These are phyloP conservation scores for Eulemur mongoz DNA, from an alignment of 2,797 vertebrate genomes.

Conservation along the genomic window DNA sequence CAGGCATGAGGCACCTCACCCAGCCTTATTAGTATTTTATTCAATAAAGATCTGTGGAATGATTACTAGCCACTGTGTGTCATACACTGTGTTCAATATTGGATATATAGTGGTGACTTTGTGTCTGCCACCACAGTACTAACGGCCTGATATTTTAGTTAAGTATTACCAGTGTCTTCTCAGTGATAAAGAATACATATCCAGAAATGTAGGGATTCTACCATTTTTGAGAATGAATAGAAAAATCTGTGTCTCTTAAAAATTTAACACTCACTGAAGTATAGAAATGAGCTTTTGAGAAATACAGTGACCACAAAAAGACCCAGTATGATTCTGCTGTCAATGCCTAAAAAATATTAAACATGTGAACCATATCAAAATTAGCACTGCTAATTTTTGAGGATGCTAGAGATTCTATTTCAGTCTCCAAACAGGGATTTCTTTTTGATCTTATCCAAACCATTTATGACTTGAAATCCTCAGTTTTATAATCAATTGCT, in stretches of 20 bases:
- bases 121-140: neutral
- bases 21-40: neutral
- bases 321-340: neutral
- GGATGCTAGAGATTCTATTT: neutral
- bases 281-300: conserved; percentile 11
- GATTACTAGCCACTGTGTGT: neutral
- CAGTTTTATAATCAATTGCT: conserved; percentile 38
- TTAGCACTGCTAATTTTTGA: neutral
- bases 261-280: neutral
- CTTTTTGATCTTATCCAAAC: neutral
- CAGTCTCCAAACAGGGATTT: neutral
- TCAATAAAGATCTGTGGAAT: neutral
- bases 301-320: neutral
- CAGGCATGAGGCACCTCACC: neutral
- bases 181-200: neutral
- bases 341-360: neutral
- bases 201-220: neutral
- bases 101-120: neutral
- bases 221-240: neutral
- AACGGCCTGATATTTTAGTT: neutral
- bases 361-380: neutral
- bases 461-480: conserved; percentile 43
- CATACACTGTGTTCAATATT: neutral
- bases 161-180: neutral
- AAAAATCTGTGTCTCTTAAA: neutral